Conservation (phyloP, 2,888 invertebrate genomes). For the Orchesella flavescens region DNA sequence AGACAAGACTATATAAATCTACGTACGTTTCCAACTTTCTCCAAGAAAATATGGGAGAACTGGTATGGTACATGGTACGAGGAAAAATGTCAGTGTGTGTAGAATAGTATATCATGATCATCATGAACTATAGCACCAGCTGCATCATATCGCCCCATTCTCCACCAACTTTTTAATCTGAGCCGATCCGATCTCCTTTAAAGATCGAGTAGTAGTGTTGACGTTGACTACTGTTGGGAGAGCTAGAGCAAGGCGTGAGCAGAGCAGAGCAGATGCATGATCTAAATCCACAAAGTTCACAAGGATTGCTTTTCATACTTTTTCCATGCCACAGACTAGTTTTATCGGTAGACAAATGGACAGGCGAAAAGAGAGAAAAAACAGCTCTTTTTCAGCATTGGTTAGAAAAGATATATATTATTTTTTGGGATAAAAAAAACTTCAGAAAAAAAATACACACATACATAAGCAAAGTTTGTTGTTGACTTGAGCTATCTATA, state of each 20-base stretch:
- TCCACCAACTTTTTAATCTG: constrained; percentile 12
- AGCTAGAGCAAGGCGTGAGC: background rate
- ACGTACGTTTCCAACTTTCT: background rate
- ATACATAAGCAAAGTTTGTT: background rate
- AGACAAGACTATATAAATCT: background rate
- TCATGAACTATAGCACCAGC: constrained; percentile 33
- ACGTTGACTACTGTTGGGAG: too few species aligned
- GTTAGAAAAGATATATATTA: constrained; percentile 54
- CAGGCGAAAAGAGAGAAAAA: constrained; percentile 11
- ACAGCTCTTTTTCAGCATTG: constrained; percentile 6
- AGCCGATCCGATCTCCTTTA: background rate
- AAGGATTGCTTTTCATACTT: constrained; percentile 17
- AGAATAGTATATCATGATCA: background rate
- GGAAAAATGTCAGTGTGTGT: background rate
- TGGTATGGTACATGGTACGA: background rate
- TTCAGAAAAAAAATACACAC: background rate
- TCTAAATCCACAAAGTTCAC: constrained; percentile 58
- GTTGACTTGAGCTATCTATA: too few species aligned
- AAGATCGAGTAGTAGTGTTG: background rate
- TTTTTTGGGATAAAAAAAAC: constrained; percentile 43
- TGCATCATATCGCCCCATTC: constrained; percentile 55
- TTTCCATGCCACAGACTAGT: background rate
- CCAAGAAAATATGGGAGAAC: background rate
- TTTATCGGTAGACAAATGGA: constrained; percentile 8
- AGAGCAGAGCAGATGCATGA: constrained; percentile 54